A percentile compares a stretch with the other conserved stretches of the same genome.
These are phyloP conservation scores for Hirtodrosophila histrioides DNA, from an alignment of 2,888 invertebrate species.

Conservation along the genomic window DNA sequence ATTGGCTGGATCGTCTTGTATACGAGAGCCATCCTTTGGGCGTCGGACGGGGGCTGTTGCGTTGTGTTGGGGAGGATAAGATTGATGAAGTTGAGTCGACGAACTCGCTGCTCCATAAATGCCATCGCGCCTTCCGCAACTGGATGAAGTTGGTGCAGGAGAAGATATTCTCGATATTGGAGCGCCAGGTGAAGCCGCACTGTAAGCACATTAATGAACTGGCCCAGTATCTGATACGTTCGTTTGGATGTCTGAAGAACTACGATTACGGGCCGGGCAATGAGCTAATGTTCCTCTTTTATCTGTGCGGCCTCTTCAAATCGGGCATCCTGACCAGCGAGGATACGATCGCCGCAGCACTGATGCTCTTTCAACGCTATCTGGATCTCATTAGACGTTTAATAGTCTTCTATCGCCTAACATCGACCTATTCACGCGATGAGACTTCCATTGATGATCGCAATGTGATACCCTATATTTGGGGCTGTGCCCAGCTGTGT, in stretches of 20 bases:
- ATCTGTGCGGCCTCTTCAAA: slow-evolving; percentile 96
- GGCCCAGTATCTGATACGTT: slow-evolving; percentile 93
- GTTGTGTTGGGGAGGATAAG: slow-evolving; percentile 6
- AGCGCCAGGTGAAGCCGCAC: slow-evolving; percentile 87
- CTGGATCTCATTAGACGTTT: slow-evolving; percentile 92
- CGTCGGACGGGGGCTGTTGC: neutral
- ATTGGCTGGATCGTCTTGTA: slow-evolving; percentile 89
- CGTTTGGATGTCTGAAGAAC: slow-evolving; percentile 96
- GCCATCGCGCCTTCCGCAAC: slow-evolving; percentile 92
- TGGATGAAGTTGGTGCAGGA: slow-evolving; percentile 91
- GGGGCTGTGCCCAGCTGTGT: slow-evolving; percentile 97
- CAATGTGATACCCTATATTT: slow-evolving; percentile 98
- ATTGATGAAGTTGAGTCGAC: slow-evolving; percentile 85
- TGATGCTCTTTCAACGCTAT: slow-evolving; percentile 87
- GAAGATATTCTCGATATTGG: slow-evolving; percentile 87
- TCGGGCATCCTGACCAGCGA: slow-evolving; percentile 89
- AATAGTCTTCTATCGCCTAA: slow-evolving; percentile 94
- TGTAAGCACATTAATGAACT: slow-evolving; percentile 90
- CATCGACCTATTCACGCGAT: slow-evolving; percentile 98
- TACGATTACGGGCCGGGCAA: slow-evolving; percentile 99
- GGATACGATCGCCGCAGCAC: slow-evolving; percentile 92
- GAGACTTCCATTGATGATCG: slow-evolving; percentile 99
- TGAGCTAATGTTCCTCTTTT: slow-evolving; percentile 97
- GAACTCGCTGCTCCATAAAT: neutral
- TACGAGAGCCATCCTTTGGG: slow-evolving; percentile 82